A percentile compares a stretch with the other conserved stretches of the same genome.
These are phyloP conservation scores for Strigops habroptila DNA, from an alignment of 2,113 vertebrate genomes.

Conservation along the genomic window DNA sequence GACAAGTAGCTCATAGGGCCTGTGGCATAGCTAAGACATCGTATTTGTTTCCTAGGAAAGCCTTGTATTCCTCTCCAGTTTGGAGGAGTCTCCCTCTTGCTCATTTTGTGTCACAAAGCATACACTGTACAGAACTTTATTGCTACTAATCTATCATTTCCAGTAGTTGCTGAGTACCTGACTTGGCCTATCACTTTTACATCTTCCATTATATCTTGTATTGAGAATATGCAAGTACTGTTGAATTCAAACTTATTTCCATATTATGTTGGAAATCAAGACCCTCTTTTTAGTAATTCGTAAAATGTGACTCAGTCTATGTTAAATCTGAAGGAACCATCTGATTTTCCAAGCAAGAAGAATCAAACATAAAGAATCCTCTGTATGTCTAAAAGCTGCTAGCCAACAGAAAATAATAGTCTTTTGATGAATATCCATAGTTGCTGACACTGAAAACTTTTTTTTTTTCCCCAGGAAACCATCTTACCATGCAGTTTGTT, in stretches of 20 bases:
- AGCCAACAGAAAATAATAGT: neutral
- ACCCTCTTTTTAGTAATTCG: neutral
- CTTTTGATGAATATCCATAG: neutral
- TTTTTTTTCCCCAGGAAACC: neutral
- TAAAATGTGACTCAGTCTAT: neutral
- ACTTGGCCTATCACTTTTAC: neutral
- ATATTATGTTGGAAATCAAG: neutral
- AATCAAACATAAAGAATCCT: neutral
- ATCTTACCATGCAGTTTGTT: neutral
- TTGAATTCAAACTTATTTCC: neutral
- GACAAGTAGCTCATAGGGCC: neutral
- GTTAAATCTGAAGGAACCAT: neutral
- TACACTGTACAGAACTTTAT: neutral
- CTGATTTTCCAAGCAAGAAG: neutral
- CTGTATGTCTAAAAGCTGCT: neutral
- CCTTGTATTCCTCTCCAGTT: neutral
- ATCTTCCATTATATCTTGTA: neutral
- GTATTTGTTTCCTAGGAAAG: neutral
- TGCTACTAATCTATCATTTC: neutral
- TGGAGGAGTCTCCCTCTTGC: neutral
- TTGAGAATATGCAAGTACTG: neutral
- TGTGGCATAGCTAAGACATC: neutral
- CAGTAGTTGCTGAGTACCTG: neutral
- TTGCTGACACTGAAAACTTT: neutral
- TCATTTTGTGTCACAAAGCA: neutral